Evolutionary conservation across 2,888 invertebrate species (phyloP).

Genomic region (Pheosia gnoma): DNA sequence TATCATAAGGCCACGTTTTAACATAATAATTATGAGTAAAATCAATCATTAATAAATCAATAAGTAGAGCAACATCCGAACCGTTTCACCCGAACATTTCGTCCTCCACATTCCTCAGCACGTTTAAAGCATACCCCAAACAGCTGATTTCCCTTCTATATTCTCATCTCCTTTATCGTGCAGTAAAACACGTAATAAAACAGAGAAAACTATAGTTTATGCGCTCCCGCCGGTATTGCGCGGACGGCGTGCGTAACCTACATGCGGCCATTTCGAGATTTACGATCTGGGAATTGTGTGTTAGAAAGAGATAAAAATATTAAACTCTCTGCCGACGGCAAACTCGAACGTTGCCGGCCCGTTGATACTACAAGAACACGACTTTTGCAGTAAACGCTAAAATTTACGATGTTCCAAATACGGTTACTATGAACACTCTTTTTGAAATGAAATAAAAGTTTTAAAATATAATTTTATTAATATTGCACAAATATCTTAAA

Average conservation of each 20-base stretch:
- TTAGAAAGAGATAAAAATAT: constrained; percentile 81
- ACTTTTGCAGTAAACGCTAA: constrained; percentile 61
- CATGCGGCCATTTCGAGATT: constrained; percentile 85
- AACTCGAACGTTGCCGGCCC: constrained; percentile 69
- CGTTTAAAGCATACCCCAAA: constrained; percentile 83
- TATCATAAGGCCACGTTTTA: not conserved
- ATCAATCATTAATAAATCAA: constrained; percentile 15
- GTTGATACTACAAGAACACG: constrained; percentile 73
- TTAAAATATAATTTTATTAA: not conserved
- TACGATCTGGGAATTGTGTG: constrained; percentile 85
- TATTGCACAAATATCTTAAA: not conserved
- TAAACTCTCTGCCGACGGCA: constrained; percentile 76
- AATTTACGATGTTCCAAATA: constrained; percentile 37
- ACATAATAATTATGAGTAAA: not conserved
- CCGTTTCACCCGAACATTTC: constrained; percentile 70
- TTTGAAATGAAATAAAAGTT: constrained; percentile 5
- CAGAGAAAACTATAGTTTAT: constrained; percentile 84
- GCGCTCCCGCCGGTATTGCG: constrained; percentile 77
- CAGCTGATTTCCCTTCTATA: constrained; percentile 82
- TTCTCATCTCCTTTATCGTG: constrained; percentile 81
- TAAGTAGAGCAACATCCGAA: constrained; percentile 68
- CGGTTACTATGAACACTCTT: constrained; percentile 4
- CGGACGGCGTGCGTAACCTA: constrained; percentile 84
- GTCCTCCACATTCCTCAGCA: constrained; percentile 82
- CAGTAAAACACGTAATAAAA: constrained; percentile 80